Evolutionary conservation across 2,888 invertebrate species (phyloP), one percentile per base, ranked within the genome.

Genomic region (Liopterus haemorrhoidalis): DNA sequence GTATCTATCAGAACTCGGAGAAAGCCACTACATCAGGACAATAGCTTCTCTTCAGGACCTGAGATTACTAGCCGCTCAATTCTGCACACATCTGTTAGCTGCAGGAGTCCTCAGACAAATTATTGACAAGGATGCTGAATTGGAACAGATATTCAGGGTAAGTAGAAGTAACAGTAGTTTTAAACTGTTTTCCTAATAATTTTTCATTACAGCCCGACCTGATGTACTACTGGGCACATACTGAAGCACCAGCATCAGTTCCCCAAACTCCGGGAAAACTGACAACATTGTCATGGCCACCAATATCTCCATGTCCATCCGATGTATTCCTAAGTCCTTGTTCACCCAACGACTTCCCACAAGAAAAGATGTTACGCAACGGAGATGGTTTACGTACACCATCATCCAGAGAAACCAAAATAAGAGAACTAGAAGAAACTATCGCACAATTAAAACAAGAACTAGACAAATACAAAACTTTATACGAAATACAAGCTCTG

Each of bases 161-260:
- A 67, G 64, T 58, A 53, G 2, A 24, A 31, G 18, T 15, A 20
- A 24, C 16, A n/a, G n/a, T n/a, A n/a, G n/a, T n/a, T n/a, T n/a
- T n/a, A n/a, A n/a, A n/a, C n/a, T n/a, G n/a, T n/a, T n/a, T n/a
- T n/a, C n/a, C n/a, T n/a, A n/a, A n/a, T n/a, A n/a, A n/a, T n/a
- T n/a, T n/a, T n/a, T n/a, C n/a, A n/a, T n/a, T 77, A 21, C 69
- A 92, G 92, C 85, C 88, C 47, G 88, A 85, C 68, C 76, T 86
- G 61, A 89, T 90, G 84, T 93, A 93, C 70, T 87, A 83, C 65
- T 93, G 92, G 92, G 78, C 87, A 16, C 85, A 88, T 64, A 83
- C 84, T 52, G 87, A 87, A 67, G 69, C 75, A 35, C 78, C 82
- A 41, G 70, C 77, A 24, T 71, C 77, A 35, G 75, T 80, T 50